phyloP scores from a whole-genome alignment of 2,888 invertebrate species.

The Reticulitermes lucifugus region DNA sequence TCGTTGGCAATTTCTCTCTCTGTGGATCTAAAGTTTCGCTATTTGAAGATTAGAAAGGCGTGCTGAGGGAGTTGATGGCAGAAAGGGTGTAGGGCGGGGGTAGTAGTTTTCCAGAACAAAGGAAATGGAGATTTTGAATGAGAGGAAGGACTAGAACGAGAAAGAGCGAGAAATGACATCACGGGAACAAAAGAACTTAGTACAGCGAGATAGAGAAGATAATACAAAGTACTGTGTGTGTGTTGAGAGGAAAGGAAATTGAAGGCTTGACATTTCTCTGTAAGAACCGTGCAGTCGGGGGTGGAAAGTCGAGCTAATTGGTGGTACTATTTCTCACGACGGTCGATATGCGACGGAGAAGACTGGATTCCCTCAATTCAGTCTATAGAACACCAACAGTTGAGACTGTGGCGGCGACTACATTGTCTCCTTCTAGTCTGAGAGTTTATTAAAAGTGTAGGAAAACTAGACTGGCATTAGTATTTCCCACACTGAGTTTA shows the following conservation, averaged over 20 bases:
- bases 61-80: constrained; percentile 16
- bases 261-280: constrained; percentile 50
- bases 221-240: constrained; percentile 47
- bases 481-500: too few relatives aligned
- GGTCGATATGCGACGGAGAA: too few relatives aligned
- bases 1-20: constrained; percentile 49
- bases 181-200: constrained; percentile 43
- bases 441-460: too few relatives aligned
- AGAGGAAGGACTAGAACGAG: constrained; percentile 39
- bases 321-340: background rate
- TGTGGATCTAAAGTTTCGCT: constrained; percentile 47
- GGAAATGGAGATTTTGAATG: constrained; percentile 53
- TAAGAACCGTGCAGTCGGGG: constrained; percentile 33
- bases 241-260: constrained; percentile 47
- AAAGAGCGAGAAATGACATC: constrained; percentile 38
- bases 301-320: constrained; percentile 12
- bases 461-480: too few relatives aligned
- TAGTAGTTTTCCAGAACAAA: constrained; percentile 48
- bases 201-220: constrained; percentile 47
- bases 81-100: background rate
- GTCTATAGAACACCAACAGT: too few relatives aligned
- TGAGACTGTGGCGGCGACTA: too few relatives aligned
- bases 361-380: too few relatives aligned
- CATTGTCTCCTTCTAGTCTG: too few relatives aligned
- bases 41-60: constrained; percentile 51